A percentile compares a stretch with the other conserved stretches of the same genome.
These are phyloP conservation scores for Zoanthus solanderi DNA, from an alignment of 92 coral and sea anemone species.

Conservation along the genomic window DNA sequence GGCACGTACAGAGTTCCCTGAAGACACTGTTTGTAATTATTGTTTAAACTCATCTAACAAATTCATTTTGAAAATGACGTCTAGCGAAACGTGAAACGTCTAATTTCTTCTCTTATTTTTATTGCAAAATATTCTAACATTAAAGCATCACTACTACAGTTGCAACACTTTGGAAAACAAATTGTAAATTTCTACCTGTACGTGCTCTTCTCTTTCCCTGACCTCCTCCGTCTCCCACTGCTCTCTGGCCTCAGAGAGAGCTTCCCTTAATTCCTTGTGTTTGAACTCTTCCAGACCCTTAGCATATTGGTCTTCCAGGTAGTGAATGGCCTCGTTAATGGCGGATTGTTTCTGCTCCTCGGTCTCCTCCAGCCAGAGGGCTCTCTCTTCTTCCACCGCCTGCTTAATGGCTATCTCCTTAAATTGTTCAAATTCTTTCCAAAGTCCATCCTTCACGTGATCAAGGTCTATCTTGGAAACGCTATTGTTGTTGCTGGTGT, in stretches of 20 bases:
- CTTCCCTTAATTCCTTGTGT: conserved; percentile 84
- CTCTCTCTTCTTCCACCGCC: conserved; percentile 80
- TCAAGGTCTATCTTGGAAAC: conserved; percentile 51
- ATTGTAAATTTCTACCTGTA: conserved; percentile 54
- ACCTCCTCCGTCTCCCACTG: conserved; percentile 85
- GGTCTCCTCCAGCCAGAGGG: conserved; percentile 67
- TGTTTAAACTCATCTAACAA: no score
- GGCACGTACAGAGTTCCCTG: no score
- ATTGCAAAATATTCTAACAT: no score
- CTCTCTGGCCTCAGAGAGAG: conserved; percentile 79
- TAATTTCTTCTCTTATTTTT: no score
- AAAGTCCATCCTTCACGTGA: conserved; percentile 65
- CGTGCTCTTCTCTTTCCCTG: conserved; percentile 67
- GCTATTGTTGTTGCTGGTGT: neutral
- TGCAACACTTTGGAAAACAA: neutral
- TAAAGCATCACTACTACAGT: neutral
- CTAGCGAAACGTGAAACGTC: no score
- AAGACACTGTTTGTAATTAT: no score
- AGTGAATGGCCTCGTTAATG: conserved; percentile 82
- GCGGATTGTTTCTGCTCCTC: conserved; percentile 80
- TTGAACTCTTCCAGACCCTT: conserved; percentile 93
- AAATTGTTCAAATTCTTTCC: conserved; percentile 81
- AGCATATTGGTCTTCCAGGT: conserved; percentile 88
- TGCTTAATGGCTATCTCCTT: conserved; percentile 73
- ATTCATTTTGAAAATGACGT: no score